These are phyloP conservation scores for Bombus affinis DNA, from an alignment of 1,140 invertebrate genomes.

Conservation along the genomic window DNA sequence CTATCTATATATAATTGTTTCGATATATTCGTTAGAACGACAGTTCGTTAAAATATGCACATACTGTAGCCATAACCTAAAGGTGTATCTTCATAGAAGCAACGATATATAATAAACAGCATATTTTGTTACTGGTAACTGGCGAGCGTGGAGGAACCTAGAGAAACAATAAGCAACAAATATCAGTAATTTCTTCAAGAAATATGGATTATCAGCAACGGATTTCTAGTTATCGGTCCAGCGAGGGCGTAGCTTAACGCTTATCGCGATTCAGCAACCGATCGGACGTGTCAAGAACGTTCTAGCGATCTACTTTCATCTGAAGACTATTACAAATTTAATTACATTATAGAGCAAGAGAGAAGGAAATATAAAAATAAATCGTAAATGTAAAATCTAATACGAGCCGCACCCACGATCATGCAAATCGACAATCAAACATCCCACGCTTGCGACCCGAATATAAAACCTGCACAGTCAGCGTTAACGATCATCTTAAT, in stretches of 20 bases:
- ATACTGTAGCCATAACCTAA: no score
- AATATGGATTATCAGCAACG: no score
- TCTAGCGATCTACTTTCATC: neutral
- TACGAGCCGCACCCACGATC: neutral
- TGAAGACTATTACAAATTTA: neutral
- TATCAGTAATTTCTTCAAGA: no score
- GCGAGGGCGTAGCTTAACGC: neutral
- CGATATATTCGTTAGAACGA: neutral
- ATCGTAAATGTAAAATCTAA: neutral
- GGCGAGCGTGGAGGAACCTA: no score
- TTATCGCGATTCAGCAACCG: neutral
- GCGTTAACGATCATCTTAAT: constrained; percentile 22
- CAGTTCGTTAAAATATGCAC: no score
- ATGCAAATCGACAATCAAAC: neutral
- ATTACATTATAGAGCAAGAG: neutral
- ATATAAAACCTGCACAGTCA: neutral
- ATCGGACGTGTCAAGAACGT: neutral
- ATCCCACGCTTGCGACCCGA: neutral
- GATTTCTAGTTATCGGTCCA: no score
- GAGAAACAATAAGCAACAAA: no score
- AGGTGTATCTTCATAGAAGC: no score
- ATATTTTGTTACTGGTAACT: no score
- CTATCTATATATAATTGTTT: neutral
- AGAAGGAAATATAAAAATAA: neutral
- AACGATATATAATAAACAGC: no score